A percentile compares a stretch with the other conserved stretches of the same genome.
These are phyloP conservation scores for Gopherus evgoodei DNA, from an alignment of 2,113 vertebrate genomes.

Conservation along the genomic window DNA sequence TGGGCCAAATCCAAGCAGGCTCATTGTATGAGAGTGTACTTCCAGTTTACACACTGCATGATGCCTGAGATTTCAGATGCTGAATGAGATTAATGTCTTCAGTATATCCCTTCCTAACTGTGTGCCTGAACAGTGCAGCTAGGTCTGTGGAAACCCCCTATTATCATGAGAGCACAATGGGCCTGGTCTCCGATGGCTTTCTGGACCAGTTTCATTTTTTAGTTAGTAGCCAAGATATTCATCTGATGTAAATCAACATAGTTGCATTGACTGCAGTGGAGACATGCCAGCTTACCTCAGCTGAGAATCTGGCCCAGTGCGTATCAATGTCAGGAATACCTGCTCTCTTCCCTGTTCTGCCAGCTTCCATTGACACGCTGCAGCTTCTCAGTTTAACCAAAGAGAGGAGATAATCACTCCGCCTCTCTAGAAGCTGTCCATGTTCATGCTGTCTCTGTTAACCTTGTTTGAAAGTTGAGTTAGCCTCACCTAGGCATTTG, in stretches of 20 bases:
- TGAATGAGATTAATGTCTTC: background rate
- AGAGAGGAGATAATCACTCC: background rate
- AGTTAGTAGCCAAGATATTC: background rate
- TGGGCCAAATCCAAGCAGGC: rapidly evolving
- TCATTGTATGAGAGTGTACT: rapidly evolving
- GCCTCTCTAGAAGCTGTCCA: background rate
- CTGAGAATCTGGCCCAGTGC: background rate
- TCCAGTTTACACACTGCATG: rapidly evolving
- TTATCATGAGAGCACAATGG: background rate
- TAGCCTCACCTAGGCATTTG: background rate
- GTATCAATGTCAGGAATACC: rapidly evolving
- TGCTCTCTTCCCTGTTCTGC: background rate
- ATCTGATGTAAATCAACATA: rapidly evolving
- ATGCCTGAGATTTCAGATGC: background rate
- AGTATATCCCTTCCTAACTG: background rate
- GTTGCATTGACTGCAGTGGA: background rate
- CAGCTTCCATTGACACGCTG: background rate
- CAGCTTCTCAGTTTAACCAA: background rate
- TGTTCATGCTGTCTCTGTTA: rapidly evolving
- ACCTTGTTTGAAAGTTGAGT: background rate
- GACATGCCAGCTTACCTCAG: background rate
- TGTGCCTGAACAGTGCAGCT: background rate
- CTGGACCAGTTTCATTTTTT: rapidly evolving
- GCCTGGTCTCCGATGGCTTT: background rate
- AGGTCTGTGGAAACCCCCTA: rapidly evolving